phyloP scores from a whole-genome alignment of 2,888 invertebrate genomes.

The Rhaphigaster nebulosa region DNA sequence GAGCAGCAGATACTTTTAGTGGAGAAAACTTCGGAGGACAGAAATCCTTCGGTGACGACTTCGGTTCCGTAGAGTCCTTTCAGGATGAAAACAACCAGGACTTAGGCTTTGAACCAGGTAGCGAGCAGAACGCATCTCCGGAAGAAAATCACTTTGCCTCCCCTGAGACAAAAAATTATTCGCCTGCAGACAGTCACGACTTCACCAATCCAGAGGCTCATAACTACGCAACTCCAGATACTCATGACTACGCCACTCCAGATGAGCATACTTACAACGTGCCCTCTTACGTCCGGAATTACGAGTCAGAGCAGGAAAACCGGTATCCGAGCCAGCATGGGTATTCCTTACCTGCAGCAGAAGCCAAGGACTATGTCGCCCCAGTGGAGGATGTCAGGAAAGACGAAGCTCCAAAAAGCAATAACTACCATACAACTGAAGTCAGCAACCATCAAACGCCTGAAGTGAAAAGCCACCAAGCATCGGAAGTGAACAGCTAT shows the following conservation, averaged over 20 bases:
- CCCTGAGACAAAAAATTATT: neutral
- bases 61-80: slow-evolving; percentile 22
- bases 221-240: neutral
- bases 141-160: neutral
- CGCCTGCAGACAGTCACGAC: neutral
- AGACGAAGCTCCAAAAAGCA: neutral
- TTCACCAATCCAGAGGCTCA: neutral
- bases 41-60: neutral
- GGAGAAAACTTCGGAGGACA: neutral
- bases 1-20: slow-evolving; percentile 5
- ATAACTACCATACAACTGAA: neutral
- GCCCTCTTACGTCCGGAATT: neutral
- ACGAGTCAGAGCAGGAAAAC: neutral
- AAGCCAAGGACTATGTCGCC: neutral
- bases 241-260: neutral
- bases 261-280: neutral
- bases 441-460: neutral
- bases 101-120: neutral
- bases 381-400: neutral
- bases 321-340: neutral
- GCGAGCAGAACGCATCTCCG: neutral
- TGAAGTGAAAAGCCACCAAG: neutral
- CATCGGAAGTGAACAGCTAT: neutral
- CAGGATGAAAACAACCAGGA: slow-evolving; percentile 46
- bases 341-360: neutral